phyloP scores from a whole-genome alignment of 2,888 invertebrate genomes.

The Muscina levida region DNA sequence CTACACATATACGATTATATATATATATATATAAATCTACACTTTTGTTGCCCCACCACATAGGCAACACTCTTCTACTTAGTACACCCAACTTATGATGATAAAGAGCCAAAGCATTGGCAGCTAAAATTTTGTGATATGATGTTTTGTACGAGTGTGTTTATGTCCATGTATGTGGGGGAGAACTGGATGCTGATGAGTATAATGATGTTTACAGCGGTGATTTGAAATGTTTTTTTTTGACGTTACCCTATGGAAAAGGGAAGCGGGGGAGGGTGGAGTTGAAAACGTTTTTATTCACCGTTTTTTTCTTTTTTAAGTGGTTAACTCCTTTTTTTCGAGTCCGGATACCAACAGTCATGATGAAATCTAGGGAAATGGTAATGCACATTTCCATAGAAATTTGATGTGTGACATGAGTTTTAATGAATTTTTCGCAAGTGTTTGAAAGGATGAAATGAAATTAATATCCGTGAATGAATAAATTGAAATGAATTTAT shows the following conservation, averaged over 20 bases:
- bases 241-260: slow-evolving; percentile 2
- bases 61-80: neutral
- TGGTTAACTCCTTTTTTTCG: neutral
- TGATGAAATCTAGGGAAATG: neutral
- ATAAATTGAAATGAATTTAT: neutral
- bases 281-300: too few relatives aligned
- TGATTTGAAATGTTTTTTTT: slow-evolving; percentile 14
- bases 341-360: neutral
- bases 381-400: neutral
- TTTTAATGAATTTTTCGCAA: slow-evolving; percentile 59
- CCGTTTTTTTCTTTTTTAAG: neutral
- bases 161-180: too few relatives aligned
- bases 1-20: neutral
- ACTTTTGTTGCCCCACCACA: slow-evolving; percentile 26
- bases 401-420: slow-evolving; percentile 37
- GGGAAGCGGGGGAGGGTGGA: neutral
- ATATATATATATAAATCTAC: slow-evolving; percentile 22
- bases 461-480: slow-evolving; percentile 22
- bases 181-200: too few relatives aligned
- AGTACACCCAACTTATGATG: neutral
- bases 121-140: too few relatives aligned
- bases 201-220: slow-evolving; percentile 10
- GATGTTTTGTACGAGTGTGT: too few relatives aligned
- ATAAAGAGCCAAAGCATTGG: too few relatives aligned
- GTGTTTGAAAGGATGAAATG: slow-evolving; percentile 51